These are phyloP conservation scores for Lasioglossum figueresi DNA, from an alignment of 2,888 invertebrate species.

Conservation along the genomic window DNA sequence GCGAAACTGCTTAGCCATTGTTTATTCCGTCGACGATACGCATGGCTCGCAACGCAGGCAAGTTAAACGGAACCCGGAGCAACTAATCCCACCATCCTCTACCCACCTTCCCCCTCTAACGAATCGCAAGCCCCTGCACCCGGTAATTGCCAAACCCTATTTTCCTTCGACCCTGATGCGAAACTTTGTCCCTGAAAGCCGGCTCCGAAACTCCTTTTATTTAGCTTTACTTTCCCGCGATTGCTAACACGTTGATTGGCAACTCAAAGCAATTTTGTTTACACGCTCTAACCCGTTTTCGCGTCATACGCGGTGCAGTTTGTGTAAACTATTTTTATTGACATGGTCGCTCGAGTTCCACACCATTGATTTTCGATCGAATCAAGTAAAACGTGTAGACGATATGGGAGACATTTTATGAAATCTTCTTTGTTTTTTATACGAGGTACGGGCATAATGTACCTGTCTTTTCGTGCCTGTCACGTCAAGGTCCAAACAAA, in stretches of 20 bases:
- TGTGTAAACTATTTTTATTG: not conserved
- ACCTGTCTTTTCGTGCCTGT: not conserved
- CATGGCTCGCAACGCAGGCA: not conserved
- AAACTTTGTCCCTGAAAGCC: not conserved
- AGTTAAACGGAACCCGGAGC: slow-evolving; percentile 10
- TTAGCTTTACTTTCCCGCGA: not conserved
- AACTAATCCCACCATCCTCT: not conserved
- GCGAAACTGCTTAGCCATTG: slow-evolving; percentile 20
- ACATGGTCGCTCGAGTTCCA: not conserved
- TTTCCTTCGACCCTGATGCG: not conserved
- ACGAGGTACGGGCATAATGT: too few species aligned
- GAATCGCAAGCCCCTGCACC: not conserved
- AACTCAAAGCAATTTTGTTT: not conserved
- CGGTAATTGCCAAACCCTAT: not conserved
- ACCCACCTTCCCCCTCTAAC: not conserved
- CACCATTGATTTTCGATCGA: not conserved
- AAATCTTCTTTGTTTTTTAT: not conserved
- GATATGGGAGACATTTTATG: not conserved
- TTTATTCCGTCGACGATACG: slow-evolving; percentile 13
- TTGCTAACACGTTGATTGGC: not conserved
- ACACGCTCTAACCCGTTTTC: not conserved
- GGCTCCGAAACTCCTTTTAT: not conserved
- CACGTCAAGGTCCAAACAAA: not conserved
- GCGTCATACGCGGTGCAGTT: not conserved
- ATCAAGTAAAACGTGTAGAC: not conserved